These are phyloP conservation scores for Halcyon senegalensis DNA, from an alignment of 2,113 vertebrate genomes.

Conservation along the genomic window DNA sequence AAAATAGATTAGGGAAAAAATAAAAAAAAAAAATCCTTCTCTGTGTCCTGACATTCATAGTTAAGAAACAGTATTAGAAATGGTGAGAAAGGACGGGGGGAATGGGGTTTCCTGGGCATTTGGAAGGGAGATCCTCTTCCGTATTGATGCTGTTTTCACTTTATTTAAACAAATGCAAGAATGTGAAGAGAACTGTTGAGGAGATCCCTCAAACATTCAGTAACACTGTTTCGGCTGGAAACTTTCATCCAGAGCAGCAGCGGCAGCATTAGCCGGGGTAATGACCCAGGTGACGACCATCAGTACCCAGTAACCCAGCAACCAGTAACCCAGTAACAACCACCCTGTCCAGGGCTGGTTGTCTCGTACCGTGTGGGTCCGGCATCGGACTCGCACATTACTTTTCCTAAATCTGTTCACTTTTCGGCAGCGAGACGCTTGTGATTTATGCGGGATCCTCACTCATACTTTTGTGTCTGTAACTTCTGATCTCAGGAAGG, in stretches of 20 bases:
- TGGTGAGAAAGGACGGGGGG: too few species aligned
- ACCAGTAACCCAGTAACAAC: too few species aligned
- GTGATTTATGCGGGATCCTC: background rate
- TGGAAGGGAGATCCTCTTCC: background rate
- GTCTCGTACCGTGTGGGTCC: background rate
- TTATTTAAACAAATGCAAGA: background rate
- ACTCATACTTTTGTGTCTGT: background rate
- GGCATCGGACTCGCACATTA: rapidly evolving
- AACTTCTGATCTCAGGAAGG: background rate
- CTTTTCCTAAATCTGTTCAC: background rate
- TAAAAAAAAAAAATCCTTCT: background rate
- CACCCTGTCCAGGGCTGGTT: background rate
- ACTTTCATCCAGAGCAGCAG: background rate
- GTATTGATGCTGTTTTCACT: background rate
- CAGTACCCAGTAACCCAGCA: too few species aligned
- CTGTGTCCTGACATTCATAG: background rate
- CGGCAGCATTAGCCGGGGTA: background rate
- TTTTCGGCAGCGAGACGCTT: background rate
- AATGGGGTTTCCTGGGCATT: background rate
- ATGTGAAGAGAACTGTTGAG: background rate
- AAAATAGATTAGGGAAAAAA: background rate
- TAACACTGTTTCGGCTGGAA: background rate
- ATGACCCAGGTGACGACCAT: too few species aligned
- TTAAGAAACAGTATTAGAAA: background rate
- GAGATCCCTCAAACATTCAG: background rate